These are phyloP conservation scores for Synchiropus splendidus DNA, from an alignment of 2,113 vertebrate species.

Conservation along the genomic window DNA sequence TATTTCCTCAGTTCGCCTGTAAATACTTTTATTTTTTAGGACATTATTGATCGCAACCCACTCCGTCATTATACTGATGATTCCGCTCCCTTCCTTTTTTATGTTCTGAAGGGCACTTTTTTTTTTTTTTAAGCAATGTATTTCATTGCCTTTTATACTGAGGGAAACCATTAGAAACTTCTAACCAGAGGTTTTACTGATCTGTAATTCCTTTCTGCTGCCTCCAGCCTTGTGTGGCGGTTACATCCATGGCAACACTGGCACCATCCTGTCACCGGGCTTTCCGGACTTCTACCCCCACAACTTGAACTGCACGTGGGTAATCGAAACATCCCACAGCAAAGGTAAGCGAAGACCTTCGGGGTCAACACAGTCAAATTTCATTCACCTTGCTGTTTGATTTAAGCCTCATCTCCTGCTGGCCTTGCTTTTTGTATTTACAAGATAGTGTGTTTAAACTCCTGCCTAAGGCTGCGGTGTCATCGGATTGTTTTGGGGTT, in stretches of 20 bases:
- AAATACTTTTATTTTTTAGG: conserved; percentile 50
- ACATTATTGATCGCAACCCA: conserved; percentile 50
- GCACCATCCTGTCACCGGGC: conserved; percentile 92
- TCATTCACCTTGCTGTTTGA: conserved; percentile 39
- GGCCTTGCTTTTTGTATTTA: conserved; percentile 29
- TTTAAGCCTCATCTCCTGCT: conserved; percentile 13
- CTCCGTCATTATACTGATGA: conserved; percentile 42
- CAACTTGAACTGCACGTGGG: conserved; percentile 97
- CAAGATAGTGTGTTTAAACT: conserved; percentile 26
- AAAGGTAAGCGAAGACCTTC: conserved; percentile 75
- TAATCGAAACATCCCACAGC: conserved; percentile 92
- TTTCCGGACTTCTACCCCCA: conserved; percentile 98
- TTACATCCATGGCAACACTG: conserved; percentile 84
- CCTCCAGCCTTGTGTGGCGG: conserved; percentile 87
- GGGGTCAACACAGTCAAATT: conserved; percentile 44
- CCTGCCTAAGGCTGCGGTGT: conserved; percentile 24
- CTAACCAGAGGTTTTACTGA: neutral
- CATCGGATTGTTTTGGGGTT: conserved; percentile 25
- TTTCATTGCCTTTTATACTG: no score
- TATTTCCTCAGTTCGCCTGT: conserved; percentile 13
- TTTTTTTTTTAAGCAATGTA: conserved; percentile 9
- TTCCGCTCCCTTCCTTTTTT: conserved; percentile 30
- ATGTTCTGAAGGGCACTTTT: conserved; percentile 38
- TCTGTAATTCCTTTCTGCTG: neutral
- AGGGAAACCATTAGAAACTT: no score